Base-by-base conservation (phyloP, 2,888 invertebrate species). In the Drosophila ezoana region DNA sequence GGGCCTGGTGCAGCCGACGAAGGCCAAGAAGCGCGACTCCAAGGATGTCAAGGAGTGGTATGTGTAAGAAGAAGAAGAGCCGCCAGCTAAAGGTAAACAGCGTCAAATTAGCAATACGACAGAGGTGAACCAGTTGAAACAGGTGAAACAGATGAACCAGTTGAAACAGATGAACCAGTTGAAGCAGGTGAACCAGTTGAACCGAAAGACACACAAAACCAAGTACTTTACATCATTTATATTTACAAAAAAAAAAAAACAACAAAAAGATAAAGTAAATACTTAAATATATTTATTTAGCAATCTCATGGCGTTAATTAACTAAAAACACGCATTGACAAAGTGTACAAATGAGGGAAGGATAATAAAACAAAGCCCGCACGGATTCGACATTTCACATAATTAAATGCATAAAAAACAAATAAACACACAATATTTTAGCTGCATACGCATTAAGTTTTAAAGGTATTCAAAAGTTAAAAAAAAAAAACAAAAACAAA, bases 41-140 rank as follows among this genome's bases (percentile, higher is more conserved):
- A 97, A 97, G 94, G 97, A 97, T 92, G 97, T 98, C 91, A 98
- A 98, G 93, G 98, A 98, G 94, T 98, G 98, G 98, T 98, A 98
- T 93, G 98, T 98, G 93, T 98, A 96, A 94, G 89, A 18, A 1
- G 8, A n/a, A 18, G 3, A 18, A 28, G 28, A 14, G 35, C 43
- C 23, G 23, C 23, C 48, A 40, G 37, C 23, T 1, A 40, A 18
- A 32, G 51, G 62, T 2, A 32, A 60, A 58, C 48, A 62, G 48
- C 69, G 87, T 90, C 89, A 90, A 90, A 89, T 90, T 91, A 90
- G 89, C 90, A 89, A 89, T 89, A 89, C 60, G 61, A 60, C 16
- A 62, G 41, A 61, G 48, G 16, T 56, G 63, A 33, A 18, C 16
- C 44, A 32, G 8, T 14, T 35, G 54, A 54, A 45, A n/a, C n/a